Percentiles rank a stretch among this genome's conserved stretches.
Conservation (phyloP, 2,888 invertebrate genomes). For the Amorpha juglandis region DNA sequence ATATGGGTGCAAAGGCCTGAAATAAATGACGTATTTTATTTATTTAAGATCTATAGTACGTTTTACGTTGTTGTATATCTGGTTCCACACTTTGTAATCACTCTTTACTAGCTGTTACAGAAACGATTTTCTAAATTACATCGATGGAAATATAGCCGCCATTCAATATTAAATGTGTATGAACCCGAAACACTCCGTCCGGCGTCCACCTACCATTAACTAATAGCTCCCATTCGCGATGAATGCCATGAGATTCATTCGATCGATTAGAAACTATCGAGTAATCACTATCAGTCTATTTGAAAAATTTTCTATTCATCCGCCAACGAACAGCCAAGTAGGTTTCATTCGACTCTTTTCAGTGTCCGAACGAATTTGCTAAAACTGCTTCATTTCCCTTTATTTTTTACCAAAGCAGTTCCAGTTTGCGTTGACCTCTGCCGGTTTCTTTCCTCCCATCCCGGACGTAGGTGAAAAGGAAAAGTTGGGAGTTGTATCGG, state of each 20-base stretch:
- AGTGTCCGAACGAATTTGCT: constrained; percentile 61
- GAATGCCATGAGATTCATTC: constrained; percentile 42
- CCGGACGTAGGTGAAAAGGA: constrained; percentile 28
- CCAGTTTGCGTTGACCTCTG: constrained; percentile 41
- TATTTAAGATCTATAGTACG: no score
- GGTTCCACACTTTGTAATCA: no score
- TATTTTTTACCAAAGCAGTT: constrained; percentile 42
- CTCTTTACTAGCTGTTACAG: no score
- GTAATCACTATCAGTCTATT: constrained; percentile 61
- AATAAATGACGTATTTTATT: no score
- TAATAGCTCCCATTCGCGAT: constrained; percentile 26
- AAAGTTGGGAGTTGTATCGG: constrained; percentile 42
- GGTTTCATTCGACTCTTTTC: constrained; percentile 63
- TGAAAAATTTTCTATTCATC: constrained; percentile 68
- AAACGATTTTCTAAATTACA: constrained; percentile 1
- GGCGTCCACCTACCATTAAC: constrained; percentile 6
- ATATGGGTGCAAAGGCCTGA: no score
- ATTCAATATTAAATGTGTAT: constrained; percentile 32
- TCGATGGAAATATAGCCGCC: constrained; percentile 16
- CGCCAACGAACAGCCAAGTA: constrained; percentile 67
- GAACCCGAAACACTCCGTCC: constrained; percentile 28
- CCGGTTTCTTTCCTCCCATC: constrained; percentile 37
- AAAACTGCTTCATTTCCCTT: constrained; percentile 62
- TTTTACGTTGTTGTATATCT: neutral
- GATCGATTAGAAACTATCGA: constrained; percentile 52